Base-by-base conservation (phyloP, 1,140 invertebrate species). In the Micrasema longulum region DNA sequence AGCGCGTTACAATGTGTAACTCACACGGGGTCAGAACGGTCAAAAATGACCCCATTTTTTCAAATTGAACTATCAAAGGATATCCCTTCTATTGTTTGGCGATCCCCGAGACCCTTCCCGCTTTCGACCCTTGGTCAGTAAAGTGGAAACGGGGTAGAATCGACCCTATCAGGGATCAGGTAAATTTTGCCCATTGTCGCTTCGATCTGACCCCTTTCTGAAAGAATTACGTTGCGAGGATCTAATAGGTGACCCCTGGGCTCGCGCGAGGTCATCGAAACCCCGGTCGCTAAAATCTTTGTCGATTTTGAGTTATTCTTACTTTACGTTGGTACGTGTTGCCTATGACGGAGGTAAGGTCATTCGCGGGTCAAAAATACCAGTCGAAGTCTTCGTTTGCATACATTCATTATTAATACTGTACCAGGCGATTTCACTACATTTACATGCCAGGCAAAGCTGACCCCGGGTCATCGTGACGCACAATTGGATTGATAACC, bases 51-150 rank as follows among this genome's bases (percentile, higher is more conserved):
- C 65, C 65, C 38, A 68, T 53, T 50, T 55, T 68, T 68, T 53
- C 20, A 68, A 41, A 55, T 68, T 53, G 22, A 68, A 41, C 48
- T 55, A 41, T 55, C 48, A 68, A 68, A 55, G 35, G 65, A 68
- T 55, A 36, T 68, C 65, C 65, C 65, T 68, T 68, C 38, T 35
- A 55, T 68, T 53, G 48, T 53, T 10, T 41, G 9, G 2, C 20
- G 20, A 11, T 47, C 20, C 50, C 20, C 50, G 14, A 16, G 22
- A 55, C 55, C 22, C 18, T 26, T 43, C 65, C 65, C 65, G 53
- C 22, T 55, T 68, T 68, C 65, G 65, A 68, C 65, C 65, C 65
- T 68, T 68, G 65, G 65, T 68, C 65, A 68, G 65, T 68, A 55
- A 68, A 68, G 65, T 68, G 65, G 65, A 68, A 68, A 68, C 36